Conservation (phyloP, 2,113 vertebrate species). For the Mesocricetus auratus region DNA sequence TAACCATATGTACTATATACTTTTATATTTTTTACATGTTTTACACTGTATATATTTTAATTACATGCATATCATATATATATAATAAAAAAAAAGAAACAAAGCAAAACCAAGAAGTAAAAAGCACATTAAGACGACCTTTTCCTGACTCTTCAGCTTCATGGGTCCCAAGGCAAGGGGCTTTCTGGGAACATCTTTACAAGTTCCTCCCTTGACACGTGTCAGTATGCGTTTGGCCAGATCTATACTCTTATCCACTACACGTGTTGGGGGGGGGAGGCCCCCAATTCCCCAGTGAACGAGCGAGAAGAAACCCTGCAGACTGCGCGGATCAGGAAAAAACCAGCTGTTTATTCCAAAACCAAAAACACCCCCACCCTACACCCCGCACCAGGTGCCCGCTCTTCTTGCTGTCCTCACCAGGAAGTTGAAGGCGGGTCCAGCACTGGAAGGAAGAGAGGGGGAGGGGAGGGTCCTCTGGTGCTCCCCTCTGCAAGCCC, state of each 20-base stretch:
- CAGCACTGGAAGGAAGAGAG: not conserved
- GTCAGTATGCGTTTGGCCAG: too few species aligned
- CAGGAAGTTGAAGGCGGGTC: not conserved
- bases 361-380: not conserved
- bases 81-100: not conserved
- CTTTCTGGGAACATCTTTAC: not conserved
- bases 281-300: not conserved
- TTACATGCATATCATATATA: not conserved
- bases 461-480: not conserved
- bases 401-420: conserved; percentile 45
- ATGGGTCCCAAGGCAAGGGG: too few species aligned
- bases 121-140: not conserved
- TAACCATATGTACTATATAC: not conserved
- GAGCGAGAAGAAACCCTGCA: not conserved
- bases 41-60: not conserved
- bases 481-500: not conserved
- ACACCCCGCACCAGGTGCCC: conserved; percentile 39
- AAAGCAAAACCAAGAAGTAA: not conserved
- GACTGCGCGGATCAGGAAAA: conserved; percentile 73
- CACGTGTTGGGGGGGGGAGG: fast-evolving
- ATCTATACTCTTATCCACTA: too few species aligned
- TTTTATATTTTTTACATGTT: not conserved
- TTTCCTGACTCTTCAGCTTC: not conserved
- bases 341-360: conserved; percentile 83
- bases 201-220: fast-evolving